A percentile compares a stretch with the other conserved stretches of the same genome.
Conservation (phyloP, 2,113 vertebrate genomes). For the human (Homo sapiens) region DNA sequence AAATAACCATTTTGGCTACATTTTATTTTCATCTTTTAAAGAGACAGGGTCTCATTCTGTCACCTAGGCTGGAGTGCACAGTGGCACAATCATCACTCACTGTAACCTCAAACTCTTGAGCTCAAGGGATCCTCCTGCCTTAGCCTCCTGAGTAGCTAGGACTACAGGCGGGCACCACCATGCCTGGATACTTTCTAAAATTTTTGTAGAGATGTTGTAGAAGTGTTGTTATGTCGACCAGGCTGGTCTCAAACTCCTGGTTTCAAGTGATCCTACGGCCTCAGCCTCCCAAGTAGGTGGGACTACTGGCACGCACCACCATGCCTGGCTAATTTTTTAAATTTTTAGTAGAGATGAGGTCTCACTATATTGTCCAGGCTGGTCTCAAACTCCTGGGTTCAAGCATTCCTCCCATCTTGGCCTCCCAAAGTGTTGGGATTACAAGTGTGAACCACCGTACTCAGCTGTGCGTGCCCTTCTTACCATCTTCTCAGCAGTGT, state of each 20-base stretch:
- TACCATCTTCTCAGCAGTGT: neutral
- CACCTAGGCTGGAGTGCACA: no score
- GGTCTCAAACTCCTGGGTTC: neutral
- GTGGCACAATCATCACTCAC: no score
- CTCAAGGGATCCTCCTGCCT: no score
- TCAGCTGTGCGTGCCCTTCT: neutral
- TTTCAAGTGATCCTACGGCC: neutral
- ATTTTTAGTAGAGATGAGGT: neutral
- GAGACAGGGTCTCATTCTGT: no score
- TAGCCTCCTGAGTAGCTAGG: no score
- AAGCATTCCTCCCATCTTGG: neutral
- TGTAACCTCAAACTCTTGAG: no score
- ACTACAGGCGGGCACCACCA: no score
- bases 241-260: neutral
- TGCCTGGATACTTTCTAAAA: no score
- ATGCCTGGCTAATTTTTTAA: neutral
- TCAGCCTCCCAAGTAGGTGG: neutral
- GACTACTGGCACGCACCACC: neutral
- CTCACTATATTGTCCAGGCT: neutral
- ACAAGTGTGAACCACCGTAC: neutral
- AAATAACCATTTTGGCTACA: neutral
- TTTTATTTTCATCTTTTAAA: neutral
- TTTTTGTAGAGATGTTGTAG: no score
- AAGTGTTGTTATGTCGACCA: no score
- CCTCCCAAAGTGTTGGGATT: neutral